Conservation (phyloP, 2,888 invertebrate species). For the Brachyopa scutellaris region DNA sequence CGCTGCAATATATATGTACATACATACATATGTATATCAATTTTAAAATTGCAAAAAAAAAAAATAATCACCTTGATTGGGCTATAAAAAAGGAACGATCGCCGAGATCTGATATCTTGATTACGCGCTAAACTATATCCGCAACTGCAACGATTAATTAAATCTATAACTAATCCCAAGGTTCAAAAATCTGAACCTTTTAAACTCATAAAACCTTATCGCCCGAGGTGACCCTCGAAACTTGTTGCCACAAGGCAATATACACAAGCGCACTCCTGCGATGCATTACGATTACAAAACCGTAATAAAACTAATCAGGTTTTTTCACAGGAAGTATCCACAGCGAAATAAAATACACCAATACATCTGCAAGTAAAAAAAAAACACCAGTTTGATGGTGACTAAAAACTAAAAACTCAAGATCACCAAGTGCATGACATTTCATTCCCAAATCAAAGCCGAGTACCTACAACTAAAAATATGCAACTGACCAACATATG, state of each 20-base stretch:
- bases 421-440: constrained; percentile 54
- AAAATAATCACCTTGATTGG: too few relatives aligned
- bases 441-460: constrained; percentile 44
- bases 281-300: neutral
- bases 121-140: too few relatives aligned
- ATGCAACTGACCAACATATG: constrained; percentile 31
- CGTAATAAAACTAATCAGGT: constrained; percentile 42
- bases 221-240: constrained; percentile 21
- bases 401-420: constrained; percentile 44
- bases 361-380: neutral
- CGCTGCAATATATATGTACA: too few relatives aligned
- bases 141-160: neutral
- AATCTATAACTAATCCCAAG: constrained; percentile 52
- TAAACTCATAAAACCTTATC: constrained; percentile 57
- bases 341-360: constrained; percentile 14
- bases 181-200: neutral
- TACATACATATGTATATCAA: too few relatives aligned
- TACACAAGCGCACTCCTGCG: constrained; percentile 5
- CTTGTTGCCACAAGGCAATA: constrained; percentile 41
- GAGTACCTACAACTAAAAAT: neutral
- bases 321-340: constrained; percentile 30
- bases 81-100: too few relatives aligned
- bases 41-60: too few relatives aligned
- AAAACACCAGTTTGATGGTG: neutral
- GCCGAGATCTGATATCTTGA: too few relatives aligned